Percentiles rank a stretch among this genome's conserved stretches.
Conservation (phyloP, 2,113 vertebrate genomes). For the Otolemur garnettii region DNA sequence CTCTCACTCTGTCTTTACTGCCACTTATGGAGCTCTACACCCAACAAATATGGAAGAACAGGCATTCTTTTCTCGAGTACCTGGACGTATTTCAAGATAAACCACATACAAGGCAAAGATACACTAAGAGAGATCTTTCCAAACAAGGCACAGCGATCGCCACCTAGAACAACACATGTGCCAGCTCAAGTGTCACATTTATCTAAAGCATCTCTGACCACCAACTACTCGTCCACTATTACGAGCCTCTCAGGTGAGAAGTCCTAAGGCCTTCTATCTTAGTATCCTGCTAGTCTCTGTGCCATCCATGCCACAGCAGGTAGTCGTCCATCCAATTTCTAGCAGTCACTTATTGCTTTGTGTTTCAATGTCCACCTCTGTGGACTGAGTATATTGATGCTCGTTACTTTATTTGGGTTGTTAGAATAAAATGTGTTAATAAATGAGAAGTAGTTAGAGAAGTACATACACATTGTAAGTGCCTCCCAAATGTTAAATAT, state of each 20-base stretch:
- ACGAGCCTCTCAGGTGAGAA: no score
- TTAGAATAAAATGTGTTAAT: background rate
- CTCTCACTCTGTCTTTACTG: background rate
- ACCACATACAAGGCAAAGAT: background rate
- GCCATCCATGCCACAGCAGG: no score
- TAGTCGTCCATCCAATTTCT: no score
- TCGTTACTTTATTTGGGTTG: background rate
- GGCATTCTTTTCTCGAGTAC: background rate
- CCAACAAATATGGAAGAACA: background rate
- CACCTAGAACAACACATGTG: no score
- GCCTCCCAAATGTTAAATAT: background rate
- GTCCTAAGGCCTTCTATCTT: no score
- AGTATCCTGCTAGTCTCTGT: no score
- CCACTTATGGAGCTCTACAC: background rate
- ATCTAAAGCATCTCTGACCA: no score
- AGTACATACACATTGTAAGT: background rate
- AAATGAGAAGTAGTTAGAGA: background rate
- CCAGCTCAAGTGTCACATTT: no score
- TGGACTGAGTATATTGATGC: background rate
- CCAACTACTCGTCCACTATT: no score
- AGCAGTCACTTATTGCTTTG: slow-evolving; percentile 8
- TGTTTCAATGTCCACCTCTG: background rate
- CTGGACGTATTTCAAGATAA: background rate
- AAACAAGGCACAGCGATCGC: no score
- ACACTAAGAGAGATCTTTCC: background rate